Conservation (phyloP, 1,140 invertebrate genomes). For the Drosophila nebulosa region DNA sequence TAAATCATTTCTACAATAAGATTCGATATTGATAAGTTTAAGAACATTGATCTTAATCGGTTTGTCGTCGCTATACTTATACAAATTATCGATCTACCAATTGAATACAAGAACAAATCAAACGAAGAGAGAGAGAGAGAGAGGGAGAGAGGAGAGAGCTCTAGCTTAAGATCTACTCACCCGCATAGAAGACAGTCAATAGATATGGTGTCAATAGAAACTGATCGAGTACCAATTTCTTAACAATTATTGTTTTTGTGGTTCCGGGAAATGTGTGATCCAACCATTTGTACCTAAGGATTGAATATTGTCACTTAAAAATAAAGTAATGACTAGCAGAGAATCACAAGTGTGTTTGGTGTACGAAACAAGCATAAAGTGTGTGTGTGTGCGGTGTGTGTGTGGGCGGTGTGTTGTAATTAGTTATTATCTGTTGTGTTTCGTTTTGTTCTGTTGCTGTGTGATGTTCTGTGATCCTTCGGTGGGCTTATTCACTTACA, state of each 20-base stretch:
- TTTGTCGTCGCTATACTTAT: too few relatives aligned
- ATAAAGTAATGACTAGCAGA: too few relatives aligned
- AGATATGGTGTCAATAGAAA: conserved; percentile 88
- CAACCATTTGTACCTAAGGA: conserved; percentile 88
- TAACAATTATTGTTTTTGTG: conserved; percentile 83
- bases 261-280: conserved; percentile 87
- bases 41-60: too few relatives aligned
- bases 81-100: too few relatives aligned
- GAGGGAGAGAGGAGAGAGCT: too few relatives aligned
- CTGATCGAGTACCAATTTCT: conserved; percentile 90
- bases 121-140: too few relatives aligned
- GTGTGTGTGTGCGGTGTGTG: neutral
- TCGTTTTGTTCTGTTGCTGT: conserved; percentile 12
- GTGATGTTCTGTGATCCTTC: neutral
- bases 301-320: neutral
- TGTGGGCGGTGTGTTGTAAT: neutral
- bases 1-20: too few relatives aligned
- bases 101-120: too few relatives aligned
- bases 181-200: conserved; percentile 86
- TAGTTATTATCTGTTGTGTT: conserved; percentile 13
- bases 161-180: too few relatives aligned
- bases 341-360: neutral
- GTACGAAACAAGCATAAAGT: neutral
- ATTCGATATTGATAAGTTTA: too few relatives aligned
- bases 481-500: neutral